These are phyloP conservation scores for Psylliodes chrysocephalus DNA, from an alignment of 2,888 invertebrate species.

Conservation along the genomic window DNA sequence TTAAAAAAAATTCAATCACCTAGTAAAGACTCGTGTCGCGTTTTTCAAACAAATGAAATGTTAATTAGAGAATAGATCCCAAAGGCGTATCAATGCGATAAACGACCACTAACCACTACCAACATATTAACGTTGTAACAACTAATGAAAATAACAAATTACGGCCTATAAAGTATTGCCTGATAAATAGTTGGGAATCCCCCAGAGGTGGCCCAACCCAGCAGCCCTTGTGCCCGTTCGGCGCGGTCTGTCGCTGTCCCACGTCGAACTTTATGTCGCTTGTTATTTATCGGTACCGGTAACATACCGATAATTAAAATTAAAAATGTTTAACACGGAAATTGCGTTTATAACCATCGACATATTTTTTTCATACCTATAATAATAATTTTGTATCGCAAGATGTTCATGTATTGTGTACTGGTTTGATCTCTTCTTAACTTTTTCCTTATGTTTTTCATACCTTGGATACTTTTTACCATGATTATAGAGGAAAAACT, in stretches of 20 bases:
- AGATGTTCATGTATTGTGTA: no score
- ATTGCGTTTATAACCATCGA: neutral
- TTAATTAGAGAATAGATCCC: slow-evolving; percentile 36
- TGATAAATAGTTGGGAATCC: slow-evolving; percentile 47
- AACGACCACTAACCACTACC: slow-evolving; percentile 40
- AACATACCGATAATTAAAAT: slow-evolving; percentile 48
- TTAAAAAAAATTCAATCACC: no score
- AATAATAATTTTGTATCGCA: no score
- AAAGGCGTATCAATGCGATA: slow-evolving; percentile 40
- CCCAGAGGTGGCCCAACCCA: slow-evolving; percentile 44
- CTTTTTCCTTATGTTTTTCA: no score
- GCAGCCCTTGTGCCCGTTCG: neutral
- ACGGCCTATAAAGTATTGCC: slow-evolving; percentile 49
- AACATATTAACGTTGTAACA: slow-evolving; percentile 33
- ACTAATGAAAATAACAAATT: slow-evolving; percentile 50
- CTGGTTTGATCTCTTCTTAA: no score
- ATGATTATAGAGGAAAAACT: no score
- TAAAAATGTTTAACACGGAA: slow-evolving; percentile 26
- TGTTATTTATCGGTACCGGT: slow-evolving; percentile 44
- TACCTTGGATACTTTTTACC: no score
- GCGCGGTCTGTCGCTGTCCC: slow-evolving; percentile 23
- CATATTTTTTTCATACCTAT: no score
- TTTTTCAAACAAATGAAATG: slow-evolving; percentile 34
- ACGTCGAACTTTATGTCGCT: slow-evolving; percentile 38
- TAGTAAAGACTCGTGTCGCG: slow-evolving; percentile 1